A percentile compares a stretch with the other conserved stretches of the same genome.
These are phyloP conservation scores for Thamnophis sirtalis DNA, from an alignment of 2,113 vertebrate species.

Conservation along the genomic window DNA sequence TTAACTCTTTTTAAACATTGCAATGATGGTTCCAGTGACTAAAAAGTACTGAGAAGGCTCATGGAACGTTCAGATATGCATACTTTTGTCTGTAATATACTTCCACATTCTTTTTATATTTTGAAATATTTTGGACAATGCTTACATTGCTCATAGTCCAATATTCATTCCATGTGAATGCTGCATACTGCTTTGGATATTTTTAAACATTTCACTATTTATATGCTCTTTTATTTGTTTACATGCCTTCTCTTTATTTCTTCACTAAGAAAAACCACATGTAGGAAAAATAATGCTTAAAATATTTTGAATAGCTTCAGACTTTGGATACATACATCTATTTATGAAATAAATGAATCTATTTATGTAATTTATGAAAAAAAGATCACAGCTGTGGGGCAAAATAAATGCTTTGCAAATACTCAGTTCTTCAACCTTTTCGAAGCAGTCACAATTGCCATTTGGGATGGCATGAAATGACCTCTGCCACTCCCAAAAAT, in stretches of 20 bases:
- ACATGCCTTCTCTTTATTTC: not conserved
- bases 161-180: not conserved
- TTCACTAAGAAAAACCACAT: not conserved
- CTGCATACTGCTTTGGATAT: not conserved
- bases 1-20: fast-evolving
- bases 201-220: not conserved
- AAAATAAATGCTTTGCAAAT: not conserved
- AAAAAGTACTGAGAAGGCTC: not conserved
- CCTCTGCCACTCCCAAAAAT: too few species aligned
- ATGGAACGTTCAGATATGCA: not conserved
- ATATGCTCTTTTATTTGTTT: not conserved
- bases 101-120: not conserved
- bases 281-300: not conserved
- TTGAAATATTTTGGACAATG: not conserved
- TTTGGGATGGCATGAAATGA: too few species aligned
- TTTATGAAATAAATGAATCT: too few species aligned
- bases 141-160: not conserved
- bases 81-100: not conserved
- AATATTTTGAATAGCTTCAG: not conserved
- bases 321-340: not conserved
- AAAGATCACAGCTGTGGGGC: not conserved
- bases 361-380: not conserved
- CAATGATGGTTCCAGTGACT: not conserved
- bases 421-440: not conserved
- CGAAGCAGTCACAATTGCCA: too few species aligned